These are phyloP conservation scores for Aporophyla lueneburgensis DNA, from an alignment of 2,888 invertebrate genomes.

Conservation along the genomic window DNA sequence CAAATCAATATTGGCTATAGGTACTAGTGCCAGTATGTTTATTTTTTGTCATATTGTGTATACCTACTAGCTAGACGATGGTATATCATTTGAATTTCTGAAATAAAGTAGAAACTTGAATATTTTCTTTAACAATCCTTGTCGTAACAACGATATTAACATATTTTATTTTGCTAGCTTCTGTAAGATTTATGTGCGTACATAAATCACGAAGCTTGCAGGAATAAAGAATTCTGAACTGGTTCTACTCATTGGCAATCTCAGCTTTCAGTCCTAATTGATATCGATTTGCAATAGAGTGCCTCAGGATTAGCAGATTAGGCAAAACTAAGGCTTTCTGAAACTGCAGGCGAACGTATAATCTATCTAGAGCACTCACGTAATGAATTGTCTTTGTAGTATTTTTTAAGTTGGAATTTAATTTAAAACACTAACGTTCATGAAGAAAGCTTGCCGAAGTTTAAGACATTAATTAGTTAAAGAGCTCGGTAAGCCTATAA, in stretches of 20 bases:
- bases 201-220: constrained; percentile 33
- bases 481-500: too few relatives aligned
- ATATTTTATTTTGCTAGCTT: constrained; percentile 22
- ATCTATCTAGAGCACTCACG: background rate
- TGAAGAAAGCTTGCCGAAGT: too few relatives aligned
- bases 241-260: background rate
- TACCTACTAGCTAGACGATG: background rate
- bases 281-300: constrained; percentile 29
- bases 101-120: background rate
- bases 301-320: constrained; percentile 27
- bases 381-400: background rate
- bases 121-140: constrained; percentile 1
- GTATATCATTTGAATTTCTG: background rate
- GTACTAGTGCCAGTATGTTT: background rate
- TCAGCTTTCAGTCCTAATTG: constrained; percentile 35
- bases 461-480: too few relatives aligned
- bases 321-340: constrained; percentile 13
- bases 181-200: constrained; percentile 18
- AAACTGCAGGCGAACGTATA: background rate
- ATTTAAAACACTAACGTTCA: background rate
- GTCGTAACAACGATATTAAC: background rate
- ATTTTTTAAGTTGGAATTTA: background rate
- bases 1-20: background rate
- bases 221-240: constrained; percentile 15
- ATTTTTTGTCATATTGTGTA: background rate